Evolutionary conservation across 1,140 invertebrate species (phyloP).

Genomic region (Bombus difficillimus): DNA sequence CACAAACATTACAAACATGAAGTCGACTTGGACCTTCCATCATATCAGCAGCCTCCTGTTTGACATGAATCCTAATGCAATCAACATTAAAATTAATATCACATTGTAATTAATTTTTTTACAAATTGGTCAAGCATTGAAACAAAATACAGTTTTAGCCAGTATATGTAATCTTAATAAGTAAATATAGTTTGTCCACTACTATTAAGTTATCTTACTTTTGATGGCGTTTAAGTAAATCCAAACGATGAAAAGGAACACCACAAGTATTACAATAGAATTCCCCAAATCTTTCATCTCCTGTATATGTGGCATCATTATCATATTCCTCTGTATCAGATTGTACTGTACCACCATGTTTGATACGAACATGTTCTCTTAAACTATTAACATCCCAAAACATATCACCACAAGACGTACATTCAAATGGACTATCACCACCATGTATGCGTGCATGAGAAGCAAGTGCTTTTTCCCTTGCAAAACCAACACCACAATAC

Average conservation of each 20-base stretch:
- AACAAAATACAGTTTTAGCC: slow-evolving; percentile 34
- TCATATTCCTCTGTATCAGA: slow-evolving; percentile 82
- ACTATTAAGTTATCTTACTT: slow-evolving; percentile 76
- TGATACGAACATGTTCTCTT: slow-evolving; percentile 86
- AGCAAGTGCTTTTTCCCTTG: slow-evolving; percentile 90
- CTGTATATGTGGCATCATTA: slow-evolving; percentile 84
- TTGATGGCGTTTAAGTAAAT: slow-evolving; percentile 88
- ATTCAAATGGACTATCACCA: slow-evolving; percentile 90
- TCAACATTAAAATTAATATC: slow-evolving; percentile 48
- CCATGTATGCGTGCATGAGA: slow-evolving; percentile 89
- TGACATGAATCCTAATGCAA: slow-evolving; percentile 78
- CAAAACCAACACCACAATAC: slow-evolving; percentile 90
- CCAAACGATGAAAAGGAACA: slow-evolving; percentile 88
- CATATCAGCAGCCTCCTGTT: slow-evolving; percentile 82
- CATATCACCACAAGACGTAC: slow-evolving; percentile 89
- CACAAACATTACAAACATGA: slow-evolving; percentile 89
- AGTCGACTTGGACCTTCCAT: slow-evolving; percentile 81
- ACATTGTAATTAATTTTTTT: slow-evolving; percentile 29
- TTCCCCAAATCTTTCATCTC: slow-evolving; percentile 87
- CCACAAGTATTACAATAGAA: slow-evolving; percentile 90
- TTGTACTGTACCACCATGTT: slow-evolving; percentile 82
- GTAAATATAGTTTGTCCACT: neutral
- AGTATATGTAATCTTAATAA: neutral
- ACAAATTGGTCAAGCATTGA: slow-evolving; percentile 30
- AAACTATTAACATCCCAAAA: slow-evolving; percentile 89